Percentiles rank a stretch among this genome's conserved stretches.
phyloP scores from a whole-genome alignment of 2,888 invertebrate genomes.

The Laspeyria flexula region DNA sequence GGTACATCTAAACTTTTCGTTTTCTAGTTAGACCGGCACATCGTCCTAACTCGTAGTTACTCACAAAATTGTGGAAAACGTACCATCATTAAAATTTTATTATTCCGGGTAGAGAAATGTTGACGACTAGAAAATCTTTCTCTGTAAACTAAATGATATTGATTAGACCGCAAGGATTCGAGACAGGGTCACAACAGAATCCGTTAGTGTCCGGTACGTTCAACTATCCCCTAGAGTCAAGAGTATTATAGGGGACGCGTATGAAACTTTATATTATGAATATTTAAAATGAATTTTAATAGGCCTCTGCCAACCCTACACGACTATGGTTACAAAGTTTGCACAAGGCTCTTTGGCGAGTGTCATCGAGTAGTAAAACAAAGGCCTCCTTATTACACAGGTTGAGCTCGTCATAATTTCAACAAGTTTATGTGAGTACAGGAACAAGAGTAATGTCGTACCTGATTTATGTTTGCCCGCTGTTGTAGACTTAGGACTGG shows the following conservation, averaged over 20 bases:
- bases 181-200: slow-evolving; percentile 2
- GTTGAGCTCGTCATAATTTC: slow-evolving; percentile 53
- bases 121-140: too few relatives aligned
- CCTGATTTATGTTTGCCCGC: slow-evolving; percentile 46
- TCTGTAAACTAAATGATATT: slow-evolving; percentile 19
- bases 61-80: too few relatives aligned
- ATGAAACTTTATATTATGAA: slow-evolving; percentile 16
- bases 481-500: slow-evolving; percentile 44
- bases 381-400: slow-evolving; percentile 44
- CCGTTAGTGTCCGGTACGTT: slow-evolving; percentile 3
- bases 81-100: too few relatives aligned
- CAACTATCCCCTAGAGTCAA: slow-evolving; percentile 8
- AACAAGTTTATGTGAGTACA: slow-evolving; percentile 50
- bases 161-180: slow-evolving; percentile 17
- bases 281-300: slow-evolving; percentile 20
- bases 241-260: slow-evolving; percentile 7
- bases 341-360: slow-evolving; percentile 33
- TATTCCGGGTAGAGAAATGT: too few relatives aligned
- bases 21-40: too few relatives aligned
- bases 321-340: slow-evolving; percentile 34
- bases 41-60: too few relatives aligned
- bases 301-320: slow-evolving; percentile 22
- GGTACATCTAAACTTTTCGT: background rate
- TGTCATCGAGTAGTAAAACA: slow-evolving; percentile 55
- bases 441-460: slow-evolving; percentile 46